Evolutionary conservation across 2,797 vertebrate genomes (phyloP).

Genomic region (Anniella stebbinsi): DNA sequence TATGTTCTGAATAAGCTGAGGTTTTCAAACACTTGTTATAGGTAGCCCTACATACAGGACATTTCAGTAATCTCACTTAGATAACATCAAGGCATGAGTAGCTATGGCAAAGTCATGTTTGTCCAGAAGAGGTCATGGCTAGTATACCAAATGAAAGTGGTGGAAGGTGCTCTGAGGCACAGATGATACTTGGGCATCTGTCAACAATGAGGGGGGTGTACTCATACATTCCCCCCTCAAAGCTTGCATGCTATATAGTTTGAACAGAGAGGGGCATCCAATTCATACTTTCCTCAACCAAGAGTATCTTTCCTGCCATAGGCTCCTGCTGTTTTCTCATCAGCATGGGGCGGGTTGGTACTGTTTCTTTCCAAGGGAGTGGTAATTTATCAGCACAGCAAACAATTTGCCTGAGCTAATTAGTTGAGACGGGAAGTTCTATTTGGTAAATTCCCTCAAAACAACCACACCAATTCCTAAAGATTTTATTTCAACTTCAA

Average conservation of each 20-base stretch:
- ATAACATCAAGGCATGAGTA: too few species aligned
- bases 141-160: too few species aligned
- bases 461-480: neutral
- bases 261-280: neutral
- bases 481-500: neutral
- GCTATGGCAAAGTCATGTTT: too few species aligned
- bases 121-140: too few species aligned
- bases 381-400: conserved; percentile 33
- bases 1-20: too few species aligned
- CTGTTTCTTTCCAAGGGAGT: conserved; percentile 2
- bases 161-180: too few species aligned
- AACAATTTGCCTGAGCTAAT: conserved; percentile 24
- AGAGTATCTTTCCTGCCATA: neutral
- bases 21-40: too few species aligned
- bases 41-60: too few species aligned
- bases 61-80: too few species aligned
- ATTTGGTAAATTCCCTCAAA: conserved; percentile 2
- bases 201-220: neutral
- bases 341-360: neutral
- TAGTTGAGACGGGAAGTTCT: conserved; percentile 6
- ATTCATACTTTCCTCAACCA: neutral
- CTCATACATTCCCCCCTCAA: neutral
- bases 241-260: neutral
- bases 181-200: too few species aligned
- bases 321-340: conserved; percentile 17